phyloP scores from a whole-genome alignment of 2,888 invertebrate species.

The Acronicta psi region DNA sequence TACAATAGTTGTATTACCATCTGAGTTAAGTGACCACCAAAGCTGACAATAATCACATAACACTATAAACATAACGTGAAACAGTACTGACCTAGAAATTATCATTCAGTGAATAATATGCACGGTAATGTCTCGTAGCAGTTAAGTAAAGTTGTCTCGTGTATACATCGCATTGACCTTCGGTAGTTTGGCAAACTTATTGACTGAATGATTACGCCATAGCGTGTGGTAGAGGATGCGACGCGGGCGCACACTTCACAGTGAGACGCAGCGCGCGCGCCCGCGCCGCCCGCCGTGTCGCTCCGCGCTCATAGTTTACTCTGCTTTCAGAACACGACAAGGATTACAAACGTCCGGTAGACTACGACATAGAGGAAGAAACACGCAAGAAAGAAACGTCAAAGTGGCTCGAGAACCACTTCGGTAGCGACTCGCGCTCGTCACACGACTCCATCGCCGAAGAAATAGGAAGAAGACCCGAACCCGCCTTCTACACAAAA shows the following conservation, averaged over 20 bases:
- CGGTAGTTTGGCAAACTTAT: constrained; percentile 86
- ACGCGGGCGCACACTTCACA: constrained; percentile 71
- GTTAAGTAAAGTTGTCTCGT: constrained; percentile 80
- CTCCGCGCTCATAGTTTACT: constrained; percentile 58
- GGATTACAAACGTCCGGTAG: constrained; percentile 94
- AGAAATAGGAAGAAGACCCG: constrained; percentile 90
- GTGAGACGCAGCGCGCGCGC: constrained; percentile 74
- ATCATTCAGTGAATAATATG: constrained; percentile 77
- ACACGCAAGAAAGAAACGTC: constrained; percentile 96
- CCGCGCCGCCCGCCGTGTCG: constrained; percentile 60
- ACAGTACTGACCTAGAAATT: constrained; percentile 79
- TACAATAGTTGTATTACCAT: constrained; percentile 44
- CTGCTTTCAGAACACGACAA: constrained; percentile 91
- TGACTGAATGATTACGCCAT: constrained; percentile 85
- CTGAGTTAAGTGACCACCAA: constrained; percentile 46
- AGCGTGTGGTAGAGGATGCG: constrained; percentile 70
- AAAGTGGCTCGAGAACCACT: constrained; percentile 97
- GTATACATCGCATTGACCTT: constrained; percentile 85
- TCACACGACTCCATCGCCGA: constrained; percentile 92
- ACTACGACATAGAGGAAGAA: constrained; percentile 96
- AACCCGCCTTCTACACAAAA: constrained; percentile 92
- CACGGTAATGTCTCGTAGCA: constrained; percentile 68
- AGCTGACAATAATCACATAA: constrained; percentile 62
- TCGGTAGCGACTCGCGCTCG: constrained; percentile 95
- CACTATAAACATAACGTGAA: constrained; percentile 64